A percentile compares a stretch with the other conserved stretches of the same genome.
Conservation (phyloP, 2,888 invertebrate genomes). For the Epirrita christyi region DNA sequence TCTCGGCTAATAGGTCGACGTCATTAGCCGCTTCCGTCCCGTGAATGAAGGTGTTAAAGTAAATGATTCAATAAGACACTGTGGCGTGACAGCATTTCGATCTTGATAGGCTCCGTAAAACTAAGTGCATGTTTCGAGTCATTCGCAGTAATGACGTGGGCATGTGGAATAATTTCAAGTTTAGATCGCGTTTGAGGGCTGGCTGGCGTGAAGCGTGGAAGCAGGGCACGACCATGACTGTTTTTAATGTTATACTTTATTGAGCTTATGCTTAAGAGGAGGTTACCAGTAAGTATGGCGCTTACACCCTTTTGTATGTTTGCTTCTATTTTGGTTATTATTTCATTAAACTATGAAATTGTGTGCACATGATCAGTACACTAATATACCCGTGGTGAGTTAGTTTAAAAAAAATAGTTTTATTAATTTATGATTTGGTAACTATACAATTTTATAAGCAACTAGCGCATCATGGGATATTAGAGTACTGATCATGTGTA, state of each 20-base stretch:
- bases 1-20: conserved; percentile 62
- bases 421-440: no score
- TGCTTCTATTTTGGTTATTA: no score
- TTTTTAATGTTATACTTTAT: conserved; percentile 43
- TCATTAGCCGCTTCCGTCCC: conserved; percentile 38
- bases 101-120: conserved; percentile 18
- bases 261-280: conserved; percentile 32
- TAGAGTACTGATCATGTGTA: no score
- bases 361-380: no score
- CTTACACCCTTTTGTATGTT: no score
- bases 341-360: no score
- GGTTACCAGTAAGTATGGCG: no score
- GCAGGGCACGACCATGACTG: conserved; percentile 34
- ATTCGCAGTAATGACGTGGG: conserved; percentile 38
- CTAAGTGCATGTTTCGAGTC: conserved; percentile 24
- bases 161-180: conserved; percentile 34
- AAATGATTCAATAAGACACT: conserved; percentile 39
- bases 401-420: no score
- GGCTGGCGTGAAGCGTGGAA: conserved; percentile 42
- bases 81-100: conserved; percentile 23
- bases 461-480: no score
- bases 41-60: conserved; percentile 40
- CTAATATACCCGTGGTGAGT: no score
- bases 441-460: no score
- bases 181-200: conserved; percentile 36